These are phyloP conservation scores for Ericerus pela DNA, from an alignment of 1,140 invertebrate genomes.

Conservation along the genomic window DNA sequence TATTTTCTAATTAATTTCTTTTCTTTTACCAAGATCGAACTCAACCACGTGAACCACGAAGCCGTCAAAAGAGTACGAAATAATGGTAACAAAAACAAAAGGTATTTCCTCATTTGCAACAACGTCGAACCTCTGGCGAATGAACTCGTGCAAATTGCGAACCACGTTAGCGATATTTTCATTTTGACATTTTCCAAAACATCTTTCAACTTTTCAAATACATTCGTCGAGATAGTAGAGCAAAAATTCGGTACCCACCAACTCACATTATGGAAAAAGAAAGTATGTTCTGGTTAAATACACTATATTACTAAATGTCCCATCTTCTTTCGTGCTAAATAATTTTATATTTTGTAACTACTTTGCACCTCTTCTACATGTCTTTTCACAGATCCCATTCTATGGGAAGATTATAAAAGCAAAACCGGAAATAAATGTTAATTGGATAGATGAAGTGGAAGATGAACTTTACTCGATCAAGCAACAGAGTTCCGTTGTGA, in stretches of 20 bases:
- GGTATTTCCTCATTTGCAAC: background rate
- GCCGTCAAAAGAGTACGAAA: background rate
- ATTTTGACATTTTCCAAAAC: background rate
- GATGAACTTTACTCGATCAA: background rate
- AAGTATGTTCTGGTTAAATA: background rate
- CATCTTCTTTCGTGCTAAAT: background rate
- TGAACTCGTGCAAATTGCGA: background rate
- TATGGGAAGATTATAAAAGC: background rate
- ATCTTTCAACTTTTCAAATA: background rate
- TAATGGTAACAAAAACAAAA: background rate
- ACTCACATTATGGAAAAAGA: background rate
- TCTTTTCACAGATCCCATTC: background rate
- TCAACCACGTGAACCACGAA: no score
- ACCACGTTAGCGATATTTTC: background rate
- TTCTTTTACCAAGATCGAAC: no score
- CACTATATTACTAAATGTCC: background rate
- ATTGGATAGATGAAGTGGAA: background rate
- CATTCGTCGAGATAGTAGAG: background rate
- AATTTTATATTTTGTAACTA: background rate
- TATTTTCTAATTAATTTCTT: no score
- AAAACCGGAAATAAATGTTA: background rate
- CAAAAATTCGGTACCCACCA: background rate
- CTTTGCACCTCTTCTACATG: no score
- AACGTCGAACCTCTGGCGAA: background rate
- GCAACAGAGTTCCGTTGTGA: background rate